Evolutionary conservation across 2,888 invertebrate genomes (phyloP), one percentile per base, ranked within the genome.

Genomic region (Beris chalybata): DNA sequence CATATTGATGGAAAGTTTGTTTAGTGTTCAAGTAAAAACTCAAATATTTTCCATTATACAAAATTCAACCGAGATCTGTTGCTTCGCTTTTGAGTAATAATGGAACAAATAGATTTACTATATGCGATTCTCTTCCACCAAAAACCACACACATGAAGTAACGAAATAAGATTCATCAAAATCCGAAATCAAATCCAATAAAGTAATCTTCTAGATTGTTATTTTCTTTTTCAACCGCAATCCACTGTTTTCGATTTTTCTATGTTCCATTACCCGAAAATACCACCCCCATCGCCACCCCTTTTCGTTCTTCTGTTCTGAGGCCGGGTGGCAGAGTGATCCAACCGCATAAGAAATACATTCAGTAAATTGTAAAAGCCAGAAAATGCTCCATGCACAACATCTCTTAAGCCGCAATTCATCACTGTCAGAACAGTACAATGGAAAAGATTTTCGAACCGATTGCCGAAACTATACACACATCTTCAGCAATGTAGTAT

Each of bases 401-500:
- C 54, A 76, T 76, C 76, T 76, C 77, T 78, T 78, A 79, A 79
- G 76, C 78, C 75, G 78, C 77, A 78, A 79, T 79, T 77, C 78
- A 79, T 79, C 79, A 79, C 76, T 79, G 79, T 79, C 79, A 69
- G 71, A 71, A 70, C 63, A 66, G 56, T 66, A 68, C 68, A 68
- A 68, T 68, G 68, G 66, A 65, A 65, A 68, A 61, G 61, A 61
- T 61, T 68, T 68, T 68, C 63, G 57, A 65, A 66, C 58, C 66
- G 68, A 68, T 68, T 68, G 68, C 65, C 65, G 56, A 65, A 56
- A 61, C 61, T 54, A 32, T 31, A 54, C 29, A 32, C n/a, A 54
- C 30, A 31, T 22, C 30, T 31, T 47, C 31, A 45, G n/a, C 30
- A 31, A 30, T 29, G 31, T 12, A 31, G 31, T 45, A 47, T 48